Evolutionary conservation across 2,888 invertebrate species (phyloP), one percentile per base, ranked within the genome.

Genomic region (Apantesis nais): DNA sequence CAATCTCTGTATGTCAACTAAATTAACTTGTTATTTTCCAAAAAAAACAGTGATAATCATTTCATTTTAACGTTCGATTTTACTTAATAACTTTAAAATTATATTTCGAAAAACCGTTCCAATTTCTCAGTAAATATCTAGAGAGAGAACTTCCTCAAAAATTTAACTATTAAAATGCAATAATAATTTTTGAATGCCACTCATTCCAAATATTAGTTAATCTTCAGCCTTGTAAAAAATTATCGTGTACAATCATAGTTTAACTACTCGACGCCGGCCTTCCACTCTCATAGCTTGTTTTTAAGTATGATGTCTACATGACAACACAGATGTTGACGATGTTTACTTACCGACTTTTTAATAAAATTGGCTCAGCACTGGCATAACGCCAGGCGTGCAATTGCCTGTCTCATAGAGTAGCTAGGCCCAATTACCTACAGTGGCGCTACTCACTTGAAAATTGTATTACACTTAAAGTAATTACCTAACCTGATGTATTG

Each of bases 271-370:
- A 7, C 14, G 5, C 7, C 16, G 58, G 16, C 16, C 16, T 29
- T 29, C 58, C 14, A 29, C 29, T 58, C 14, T 37, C 58, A 39
- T 25, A 34, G 37, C 11, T 22, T 41, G 34, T 48, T 41, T 68
- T 69, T 65, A 65, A 70, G 62, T 62, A 70, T 65, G 29, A 70
- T 61, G 48, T 70, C 73, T 74, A 66, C 68, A 64, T 68, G 67
- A 61, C 65, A 74, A 75, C 84, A 82, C 91, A 90, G 86, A 90
- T 89, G 89, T 84, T 85, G 86, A 89, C 88, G 88, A 89, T 87
- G 75, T 77, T 81, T 87, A 77, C 76, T 81, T 75, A 81, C 78
- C 76, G 77, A 78, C 85, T 87, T 89, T 89, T 91, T 88, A 88
- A 88, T 88, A 88, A 90, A 90, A 89, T 86, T 85, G 82, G 78